Evolutionary conservation across 2,888 invertebrate species (phyloP), one percentile per base, ranked within the genome.

Genomic region (Dynastes hyllus): DNA sequence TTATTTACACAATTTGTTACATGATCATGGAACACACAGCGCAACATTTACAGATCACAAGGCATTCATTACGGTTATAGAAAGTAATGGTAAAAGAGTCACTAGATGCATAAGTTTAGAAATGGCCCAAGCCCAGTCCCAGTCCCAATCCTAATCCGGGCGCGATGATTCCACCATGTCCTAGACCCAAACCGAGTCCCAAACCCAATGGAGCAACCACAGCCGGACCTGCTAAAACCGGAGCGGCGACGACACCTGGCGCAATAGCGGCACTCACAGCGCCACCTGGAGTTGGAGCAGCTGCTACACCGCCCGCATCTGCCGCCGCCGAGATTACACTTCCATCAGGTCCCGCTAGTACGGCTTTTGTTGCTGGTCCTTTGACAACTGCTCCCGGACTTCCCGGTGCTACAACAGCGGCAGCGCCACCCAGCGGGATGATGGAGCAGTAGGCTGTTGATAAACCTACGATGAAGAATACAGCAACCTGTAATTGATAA

Each of bases 321-420:
- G 89, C 3, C 89, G 88, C 9, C 89, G 89, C 0, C 89, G 87
- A 1, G 89, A 87, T 1, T 89, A 90, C 0, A 89, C 88, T 5
- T 86, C 85, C 9, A 91, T 90, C 84, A 22, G 83, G 84, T 45
- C 83, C 84, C 11, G 81, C 80, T 8, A 84, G n/a, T 13, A 80
- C 78, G n/a, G 83, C 81, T 55, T 77, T 65, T 50, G 81, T 78
- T 5, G 82, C 80, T 65, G 83, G 83, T 53, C 83, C 83, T 77
- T 82, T 82, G 32, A 83, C 53, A 22, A 82, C 76, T 11, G 80
- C 82, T 37, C 80, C 83, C 37, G 79, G 79, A 70, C 77, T 79
- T 45, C 32, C 79, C 32, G 83, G 83, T 50, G 78, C 86, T 32
- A 83, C 82, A 1, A 86, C 75, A 22, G 81, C 82, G 0, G 80